Evolutionary conservation across 2,888 invertebrate species (phyloP), one percentile per base, ranked within the genome.

Genomic region (Microplitis deprimator): DNA sequence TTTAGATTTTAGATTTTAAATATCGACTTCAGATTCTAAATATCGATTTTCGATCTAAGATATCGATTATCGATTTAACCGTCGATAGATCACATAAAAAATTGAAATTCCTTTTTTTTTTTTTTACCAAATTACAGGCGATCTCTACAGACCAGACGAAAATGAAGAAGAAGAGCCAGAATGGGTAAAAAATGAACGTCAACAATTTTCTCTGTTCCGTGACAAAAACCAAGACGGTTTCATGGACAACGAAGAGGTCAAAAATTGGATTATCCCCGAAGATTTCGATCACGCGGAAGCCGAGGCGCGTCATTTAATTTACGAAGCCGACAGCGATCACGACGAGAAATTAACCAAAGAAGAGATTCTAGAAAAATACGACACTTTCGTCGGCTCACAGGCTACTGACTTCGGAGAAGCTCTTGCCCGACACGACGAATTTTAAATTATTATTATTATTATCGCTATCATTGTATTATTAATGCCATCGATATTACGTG

Each of bases 361-460:
- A 0, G 99, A 99, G 91, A 94, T 99, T 50, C 90, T 99, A 38
- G 94, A 95, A 75, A 98, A 99, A 89, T 98, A 98, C 89, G 99
- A 99, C 90, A 91, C 98, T 8, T 99, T 99, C 90, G 99, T 99
- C 5, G 99, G 99, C 60, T 98, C 98, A 0, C 99, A 99, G 90
- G 99, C 98, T 1, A 99, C 99, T 0, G 99, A 99, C 91, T 99
- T 98, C 89, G 99, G 99, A 0, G 98, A 99, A 89, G 98, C 98
- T 6, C 91, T 99, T 16, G 94, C 95, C 1, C 93, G 97, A 83
- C 99, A 99, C 87, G 99, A 99, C 87, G 98, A 98, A 90, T 98
- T 98, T 91, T 98, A 94, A 65, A 67, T 6, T 38, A 38, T 10
- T 67, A 29, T 7, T 38, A 13, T 67, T 38, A 60, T 29, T 29